Evolutionary conservation across 2,797 vertebrate genomes (phyloP).

Genomic region (Anabacerthia variegaticeps): DNA sequence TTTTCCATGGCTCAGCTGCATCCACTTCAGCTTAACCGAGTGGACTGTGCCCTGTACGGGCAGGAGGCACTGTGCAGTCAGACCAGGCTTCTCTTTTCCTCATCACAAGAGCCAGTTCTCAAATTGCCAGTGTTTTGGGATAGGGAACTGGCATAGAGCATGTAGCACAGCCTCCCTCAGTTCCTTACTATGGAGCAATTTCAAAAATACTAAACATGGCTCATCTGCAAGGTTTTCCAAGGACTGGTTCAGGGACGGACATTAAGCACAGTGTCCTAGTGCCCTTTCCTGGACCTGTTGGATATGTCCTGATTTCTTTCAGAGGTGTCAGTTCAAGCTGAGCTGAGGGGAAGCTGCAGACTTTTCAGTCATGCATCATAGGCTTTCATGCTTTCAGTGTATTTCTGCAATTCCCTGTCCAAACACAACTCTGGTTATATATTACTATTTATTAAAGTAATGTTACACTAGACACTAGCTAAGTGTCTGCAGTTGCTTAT

Average conservation of each 20-base stretch:
- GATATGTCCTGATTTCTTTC: not conserved
- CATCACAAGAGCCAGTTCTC: fast-evolving
- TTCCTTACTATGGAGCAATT: not conserved
- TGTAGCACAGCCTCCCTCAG: not conserved
- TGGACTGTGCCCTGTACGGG: not conserved
- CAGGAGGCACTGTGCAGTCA: too few relatives aligned
- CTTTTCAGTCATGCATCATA: not conserved
- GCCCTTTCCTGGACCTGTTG: not conserved
- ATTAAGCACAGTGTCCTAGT: not conserved
- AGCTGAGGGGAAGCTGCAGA: not conserved
- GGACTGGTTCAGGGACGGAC: not conserved
- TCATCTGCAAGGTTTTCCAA: not conserved
- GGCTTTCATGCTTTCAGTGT: not conserved
- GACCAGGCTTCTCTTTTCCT: not conserved
- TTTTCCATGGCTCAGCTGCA: not conserved
- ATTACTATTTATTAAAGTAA: not conserved
- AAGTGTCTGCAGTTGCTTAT: not conserved
- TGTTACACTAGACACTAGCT: not conserved
- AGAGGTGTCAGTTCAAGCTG: not conserved
- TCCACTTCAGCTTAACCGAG: not conserved
- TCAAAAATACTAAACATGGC: not conserved
- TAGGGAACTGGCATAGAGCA: not conserved
- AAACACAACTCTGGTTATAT: not conserved
- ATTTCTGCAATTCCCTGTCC: not conserved
- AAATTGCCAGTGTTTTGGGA: not conserved